phyloP scores from a whole-genome alignment of 2,113 vertebrate species.

The Platanista minor region DNA sequence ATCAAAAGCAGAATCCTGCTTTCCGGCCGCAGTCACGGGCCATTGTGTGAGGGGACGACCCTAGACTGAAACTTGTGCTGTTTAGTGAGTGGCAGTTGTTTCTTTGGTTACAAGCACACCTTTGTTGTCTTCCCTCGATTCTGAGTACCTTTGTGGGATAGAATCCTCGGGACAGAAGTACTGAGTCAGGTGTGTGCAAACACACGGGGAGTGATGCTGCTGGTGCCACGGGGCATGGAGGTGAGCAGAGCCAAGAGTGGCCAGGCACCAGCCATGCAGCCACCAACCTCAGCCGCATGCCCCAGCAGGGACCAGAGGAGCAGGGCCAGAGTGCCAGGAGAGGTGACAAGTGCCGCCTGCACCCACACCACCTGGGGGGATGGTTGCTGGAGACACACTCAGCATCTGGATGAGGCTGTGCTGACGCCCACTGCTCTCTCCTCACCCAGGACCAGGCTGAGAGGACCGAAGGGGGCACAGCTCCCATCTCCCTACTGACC shows the following conservation, averaged over 20 bases:
- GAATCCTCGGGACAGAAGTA: neutral
- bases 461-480: neutral
- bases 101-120: neutral
- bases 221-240: neutral
- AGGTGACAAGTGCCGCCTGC: neutral
- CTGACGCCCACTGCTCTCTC: neutral
- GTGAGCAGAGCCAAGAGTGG: neutral
- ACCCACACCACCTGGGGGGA: too few relatives aligned
- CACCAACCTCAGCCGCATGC: neutral
- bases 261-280: neutral
- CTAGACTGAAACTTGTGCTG: neutral
- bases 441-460: neutral
- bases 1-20: neutral
- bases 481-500: too few relatives aligned
- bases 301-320: neutral
- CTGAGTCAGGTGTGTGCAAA: neutral
- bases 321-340: neutral
- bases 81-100: neutral
- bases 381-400: neutral
- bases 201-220: neutral
- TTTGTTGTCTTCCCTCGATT: neutral
- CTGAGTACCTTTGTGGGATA: neutral
- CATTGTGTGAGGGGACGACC: too few relatives aligned
- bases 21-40: fast-evolving
- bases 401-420: neutral